Evolutionary conservation across 2,888 invertebrate species (phyloP), one percentile per base, ranked within the genome.

Genomic region (Leptinotarsa haldemani): DNA sequence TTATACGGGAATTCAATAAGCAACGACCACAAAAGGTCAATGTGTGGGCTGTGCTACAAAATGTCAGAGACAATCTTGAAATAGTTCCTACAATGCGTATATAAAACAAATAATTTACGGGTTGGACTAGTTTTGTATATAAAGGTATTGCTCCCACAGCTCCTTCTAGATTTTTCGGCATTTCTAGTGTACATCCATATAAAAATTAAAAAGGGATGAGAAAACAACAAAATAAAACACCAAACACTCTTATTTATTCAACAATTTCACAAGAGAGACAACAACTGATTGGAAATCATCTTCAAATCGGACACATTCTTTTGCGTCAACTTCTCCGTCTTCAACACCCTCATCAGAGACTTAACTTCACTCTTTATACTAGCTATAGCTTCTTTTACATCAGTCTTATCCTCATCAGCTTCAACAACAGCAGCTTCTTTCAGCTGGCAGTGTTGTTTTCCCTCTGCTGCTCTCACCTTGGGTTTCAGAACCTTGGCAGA

Each of bases 301-400:
- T 78, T 80, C 46, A 82, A 69, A 75, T 81, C 80, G 1, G 79
- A 72, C 16, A 72, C 71, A 75, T 82, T 81, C 74, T 82, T 82
- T 30, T 72, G 47, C 56, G 75, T 77, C 70, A 81, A 69, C 72
- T 81, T 81, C 64, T 81, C 80, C 73, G 75, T 80, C 48, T 79
- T 81, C 40, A 77, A 73, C 18, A 79, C 70, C 30, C 79, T 79
- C 64, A 77, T 64, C 53, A 82, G 75, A 76, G 79, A 78, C 70
- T 82, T 82, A 4, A 82, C 77, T 70, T 82, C 82, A 1, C 79
- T 75, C 70, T 81, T 81, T 52, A 82, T 71, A 18, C 73, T 77
- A 12, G 69, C 52, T 53, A 82, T 69, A 64, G 78, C 78, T 64
- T 82, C 81, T 20, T 73, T 40, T 22, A 77, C 63, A 68, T 68